These are phyloP conservation scores for Ferdinandea cuprea DNA, from an alignment of 2,888 invertebrate species.

Conservation along the genomic window DNA sequence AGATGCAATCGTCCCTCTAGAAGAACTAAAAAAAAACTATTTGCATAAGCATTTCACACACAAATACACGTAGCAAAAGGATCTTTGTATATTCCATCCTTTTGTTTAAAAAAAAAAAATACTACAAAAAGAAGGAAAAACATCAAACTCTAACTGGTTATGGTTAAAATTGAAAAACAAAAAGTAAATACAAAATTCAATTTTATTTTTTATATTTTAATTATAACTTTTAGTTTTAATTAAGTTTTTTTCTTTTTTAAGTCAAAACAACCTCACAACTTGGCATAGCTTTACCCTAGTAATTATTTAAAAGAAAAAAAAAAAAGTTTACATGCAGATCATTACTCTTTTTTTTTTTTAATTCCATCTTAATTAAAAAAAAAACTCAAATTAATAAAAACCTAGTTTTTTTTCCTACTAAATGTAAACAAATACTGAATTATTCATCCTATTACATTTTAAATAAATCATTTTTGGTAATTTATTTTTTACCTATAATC, in stretches of 20 bases:
- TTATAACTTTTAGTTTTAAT: slow-evolving; percentile 58
- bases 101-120: slow-evolving; percentile 32
- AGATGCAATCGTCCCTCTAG: slow-evolving; percentile 69
- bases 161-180: slow-evolving; percentile 71
- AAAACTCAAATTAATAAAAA: slow-evolving; percentile 31
- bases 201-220: slow-evolving; percentile 70
- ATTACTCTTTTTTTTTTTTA: slow-evolving; percentile 28
- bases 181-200: slow-evolving; percentile 44
- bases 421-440: slow-evolving; percentile 58
- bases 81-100: slow-evolving; percentile 40
- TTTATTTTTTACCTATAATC: slow-evolving; percentile 40
- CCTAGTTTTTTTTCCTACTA: slow-evolving; percentile 67
- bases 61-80: slow-evolving; percentile 37
- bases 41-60: slow-evolving; percentile 62
- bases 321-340: slow-evolving; percentile 62
- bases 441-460: slow-evolving; percentile 71
- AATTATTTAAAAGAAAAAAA: slow-evolving; percentile 47
- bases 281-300: slow-evolving; percentile 80
- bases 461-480: slow-evolving; percentile 50
- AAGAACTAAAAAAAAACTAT: slow-evolving; percentile 35
- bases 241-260: slow-evolving; percentile 34
- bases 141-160: slow-evolving; percentile 63
- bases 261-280: slow-evolving; percentile 76
- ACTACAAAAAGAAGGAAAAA: slow-evolving; percentile 25
- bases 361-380: slow-evolving; percentile 45